Conservation (phyloP, 1,140 invertebrate genomes). For the Delia radicum region DNA sequence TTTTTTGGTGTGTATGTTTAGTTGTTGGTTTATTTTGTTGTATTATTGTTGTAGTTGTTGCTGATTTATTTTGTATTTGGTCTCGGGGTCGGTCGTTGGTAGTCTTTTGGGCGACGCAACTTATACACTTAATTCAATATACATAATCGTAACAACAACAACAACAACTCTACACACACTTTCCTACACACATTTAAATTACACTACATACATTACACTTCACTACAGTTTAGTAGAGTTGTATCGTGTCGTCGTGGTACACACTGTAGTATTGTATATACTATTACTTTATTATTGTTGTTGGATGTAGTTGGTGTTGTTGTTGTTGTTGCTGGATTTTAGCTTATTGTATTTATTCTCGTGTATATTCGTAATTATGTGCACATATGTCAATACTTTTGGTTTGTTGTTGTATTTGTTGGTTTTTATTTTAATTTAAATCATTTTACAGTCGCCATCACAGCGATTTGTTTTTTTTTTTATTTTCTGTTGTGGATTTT, state of each 20-base stretch:
- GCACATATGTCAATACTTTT: slow-evolving; percentile 19
- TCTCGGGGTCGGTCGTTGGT: slow-evolving; percentile 25
- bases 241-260: background rate
- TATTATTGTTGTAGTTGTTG: slow-evolving; percentile 34
- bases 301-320: no score
- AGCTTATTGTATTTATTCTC: background rate
- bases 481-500: background rate
- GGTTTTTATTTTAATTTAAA: slow-evolving; percentile 3
- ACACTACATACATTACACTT: no score
- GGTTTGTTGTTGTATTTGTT: background rate
- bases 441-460: background rate
- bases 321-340: background rate
- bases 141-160: background rate
- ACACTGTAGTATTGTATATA: background rate
- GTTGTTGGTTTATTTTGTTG: slow-evolving; percentile 48
- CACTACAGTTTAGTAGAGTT: background rate
- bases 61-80: slow-evolving; percentile 30
- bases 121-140: slow-evolving; percentile 28
- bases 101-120: slow-evolving; percentile 24
- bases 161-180: background rate
- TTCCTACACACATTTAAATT: no score
- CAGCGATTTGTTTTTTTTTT: background rate
- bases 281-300: background rate
- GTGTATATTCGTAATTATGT: slow-evolving; percentile 19
- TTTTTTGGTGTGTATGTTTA: background rate